Conservation (phyloP, 2,113 vertebrate species). For the Kobus ellipsiprymnus region DNA sequence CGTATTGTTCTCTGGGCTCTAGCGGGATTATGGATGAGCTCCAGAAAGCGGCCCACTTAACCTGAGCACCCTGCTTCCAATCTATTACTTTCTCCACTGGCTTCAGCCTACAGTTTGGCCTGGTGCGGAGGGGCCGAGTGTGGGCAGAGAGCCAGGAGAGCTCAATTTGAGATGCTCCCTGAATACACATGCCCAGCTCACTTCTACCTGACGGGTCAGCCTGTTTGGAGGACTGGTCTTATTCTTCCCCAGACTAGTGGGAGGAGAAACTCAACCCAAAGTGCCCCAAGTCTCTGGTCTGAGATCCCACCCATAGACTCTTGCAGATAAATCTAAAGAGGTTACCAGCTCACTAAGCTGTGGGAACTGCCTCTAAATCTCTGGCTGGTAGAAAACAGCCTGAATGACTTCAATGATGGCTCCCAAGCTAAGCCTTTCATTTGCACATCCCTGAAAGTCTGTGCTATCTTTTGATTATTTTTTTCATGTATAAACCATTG, state of each 20-base stretch:
- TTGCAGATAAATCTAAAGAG: neutral
- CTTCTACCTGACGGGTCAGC: neutral
- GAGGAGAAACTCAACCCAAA: neutral
- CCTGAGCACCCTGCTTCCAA: slow-evolving; percentile 51
- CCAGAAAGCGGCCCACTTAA: slow-evolving; percentile 55
- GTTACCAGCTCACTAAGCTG: neutral
- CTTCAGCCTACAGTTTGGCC: neutral
- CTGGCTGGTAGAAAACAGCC: neutral
- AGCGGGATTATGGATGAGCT: slow-evolving; percentile 53
- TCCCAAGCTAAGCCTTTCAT: neutral
- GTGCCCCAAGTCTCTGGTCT: neutral
- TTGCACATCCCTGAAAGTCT: neutral
- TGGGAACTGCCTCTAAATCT: neutral
- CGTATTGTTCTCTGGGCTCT: slow-evolving; percentile 53
- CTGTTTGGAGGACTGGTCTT: neutral
- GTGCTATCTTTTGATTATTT: neutral
- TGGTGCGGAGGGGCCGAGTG: neutral
- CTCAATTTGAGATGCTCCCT: neutral
- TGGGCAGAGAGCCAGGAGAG: neutral
- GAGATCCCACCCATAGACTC: neutral
- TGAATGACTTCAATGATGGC: neutral
- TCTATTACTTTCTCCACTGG: slow-evolving; percentile 49
- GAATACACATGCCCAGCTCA: neutral
- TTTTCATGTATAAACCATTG: neutral
- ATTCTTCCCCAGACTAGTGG: neutral